phyloP scores from a whole-genome alignment of 92 coral and sea anemone genomes.

The Porites rus region DNA sequence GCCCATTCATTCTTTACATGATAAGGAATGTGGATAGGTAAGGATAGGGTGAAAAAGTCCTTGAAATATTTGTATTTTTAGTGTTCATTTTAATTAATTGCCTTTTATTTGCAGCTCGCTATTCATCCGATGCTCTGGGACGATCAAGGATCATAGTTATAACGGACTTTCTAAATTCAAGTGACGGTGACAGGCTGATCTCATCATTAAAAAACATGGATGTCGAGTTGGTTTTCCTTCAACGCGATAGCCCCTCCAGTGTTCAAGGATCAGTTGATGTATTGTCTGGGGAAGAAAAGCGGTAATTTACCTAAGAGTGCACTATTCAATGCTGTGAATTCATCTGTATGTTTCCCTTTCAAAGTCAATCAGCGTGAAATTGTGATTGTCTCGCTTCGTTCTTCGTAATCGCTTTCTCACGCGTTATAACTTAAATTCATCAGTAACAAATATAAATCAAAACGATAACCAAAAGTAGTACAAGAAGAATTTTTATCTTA shows the following conservation, averaged over 20 bases:
- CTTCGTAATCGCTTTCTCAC: not conserved
- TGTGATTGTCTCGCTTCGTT: constrained; percentile 11
- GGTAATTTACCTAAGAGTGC: constrained; percentile 15
- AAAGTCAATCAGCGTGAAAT: constrained; percentile 20
- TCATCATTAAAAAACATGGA: constrained; percentile 12
- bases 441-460: not conserved
- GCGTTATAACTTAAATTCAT: not conserved
- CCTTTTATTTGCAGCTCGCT: constrained; percentile 5
- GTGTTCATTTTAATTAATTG: not conserved
- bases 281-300: constrained; percentile 1
- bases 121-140: not conserved
- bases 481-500: not conserved
- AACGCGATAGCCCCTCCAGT: constrained; percentile 3
- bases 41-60: not conserved
- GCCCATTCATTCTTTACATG: constrained; percentile 7
- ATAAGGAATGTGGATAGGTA: not conserved
- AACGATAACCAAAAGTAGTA: not conserved
- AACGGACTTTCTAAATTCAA: not conserved
- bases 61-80: not conserved
- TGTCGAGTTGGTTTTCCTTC: constrained; percentile 13
- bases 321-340: constrained; percentile 1
- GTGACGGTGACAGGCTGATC: constrained; percentile 8
- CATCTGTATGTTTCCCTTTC: not conserved
- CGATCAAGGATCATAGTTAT: constrained; percentile 12
- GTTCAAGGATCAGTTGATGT: not conserved